Base-by-base conservation (phyloP, 2,888 invertebrate species). In the Drosophila algonquin region DNA sequence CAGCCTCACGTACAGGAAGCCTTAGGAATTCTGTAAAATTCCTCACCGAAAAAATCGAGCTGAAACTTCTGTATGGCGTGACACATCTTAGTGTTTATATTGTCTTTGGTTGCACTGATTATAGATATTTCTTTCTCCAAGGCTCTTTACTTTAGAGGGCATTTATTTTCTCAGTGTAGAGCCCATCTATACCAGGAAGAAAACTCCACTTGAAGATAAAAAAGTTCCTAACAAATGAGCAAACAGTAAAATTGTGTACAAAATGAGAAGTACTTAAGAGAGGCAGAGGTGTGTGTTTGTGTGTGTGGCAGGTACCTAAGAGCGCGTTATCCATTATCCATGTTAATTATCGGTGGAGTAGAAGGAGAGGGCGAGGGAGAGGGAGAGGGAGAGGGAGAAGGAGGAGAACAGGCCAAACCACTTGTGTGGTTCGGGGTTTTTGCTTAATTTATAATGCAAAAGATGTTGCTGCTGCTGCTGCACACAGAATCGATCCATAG, bases 401-500 rank as follows among this genome's bases (percentile, higher is more conserved):
- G 30, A 30, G 30, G 30, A 30, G 30, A 30, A 30, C 86, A 82
- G 86, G 82, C 83, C 79, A 82, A 83, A 79, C 86, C 73, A 86
- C 82, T 82, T 72, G 73, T 72, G 64, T 63, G 62, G 63, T 27
- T 57, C 59, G 30, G 30, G 30, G 30, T 30, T 30, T 30, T 30
- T 30, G 30, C 48, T 63, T 63, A 71, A 71, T 72, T 72, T 72
- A 64, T 71, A 72, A 71, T 71, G 63, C 72, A 71, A 71, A 59
- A 56, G 55, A 53, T 54, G 51, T 47, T 30, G 30, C 30, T 30
- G 30, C 30, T 30, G 30, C 30, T 30, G 30, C 30, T 30, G 30
- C 30, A 30, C 30, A 40, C 27, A 21, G 56, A 61, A 32, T 48
- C 46, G 46, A 69, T 40, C 6, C 40, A 40, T 40, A 69, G 69